These are phyloP conservation scores for Deilephila porcellus DNA, from an alignment of 2,888 invertebrate genomes.

Conservation along the genomic window DNA sequence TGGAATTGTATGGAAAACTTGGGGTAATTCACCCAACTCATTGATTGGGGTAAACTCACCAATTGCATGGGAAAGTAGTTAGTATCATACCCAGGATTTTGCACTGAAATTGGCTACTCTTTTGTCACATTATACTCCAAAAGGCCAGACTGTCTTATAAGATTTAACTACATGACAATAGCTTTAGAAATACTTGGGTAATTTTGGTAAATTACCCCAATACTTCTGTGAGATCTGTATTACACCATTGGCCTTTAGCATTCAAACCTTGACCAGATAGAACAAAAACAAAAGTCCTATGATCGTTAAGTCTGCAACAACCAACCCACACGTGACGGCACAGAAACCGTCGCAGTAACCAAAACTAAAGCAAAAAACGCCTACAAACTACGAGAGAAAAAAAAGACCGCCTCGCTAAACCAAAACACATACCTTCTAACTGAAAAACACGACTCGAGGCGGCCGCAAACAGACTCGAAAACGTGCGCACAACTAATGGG, in stretches of 20 bases:
- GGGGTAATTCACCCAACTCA: too few species aligned
- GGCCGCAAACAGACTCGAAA: constrained; percentile 6
- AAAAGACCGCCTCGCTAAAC: constrained; percentile 15
- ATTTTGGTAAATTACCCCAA: neutral
- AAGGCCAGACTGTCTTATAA: too few species aligned
- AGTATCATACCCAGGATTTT: too few species aligned
- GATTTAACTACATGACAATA: too few species aligned
- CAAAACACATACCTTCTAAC: constrained; percentile 2
- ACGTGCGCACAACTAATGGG: constrained; percentile 19
- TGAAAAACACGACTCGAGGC: constrained; percentile 5
- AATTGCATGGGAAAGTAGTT: too few species aligned
- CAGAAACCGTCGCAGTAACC: neutral
- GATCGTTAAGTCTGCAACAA: neutral
- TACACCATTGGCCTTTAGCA: neutral
- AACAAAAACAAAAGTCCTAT: too few species aligned
- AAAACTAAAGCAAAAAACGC: neutral
- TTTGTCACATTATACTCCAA: too few species aligned
- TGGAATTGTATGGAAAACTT: too few species aligned
- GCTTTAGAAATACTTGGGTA: too few species aligned
- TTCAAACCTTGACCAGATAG: too few species aligned
- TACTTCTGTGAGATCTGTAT: neutral
- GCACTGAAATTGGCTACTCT: too few species aligned
- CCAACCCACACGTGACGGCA: neutral
- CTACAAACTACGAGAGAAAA: constrained; percentile 4
- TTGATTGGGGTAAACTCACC: too few species aligned